These are phyloP conservation scores for Catharus minimus DNA, from an alignment of 2,113 vertebrate genomes.

Conservation along the genomic window DNA sequence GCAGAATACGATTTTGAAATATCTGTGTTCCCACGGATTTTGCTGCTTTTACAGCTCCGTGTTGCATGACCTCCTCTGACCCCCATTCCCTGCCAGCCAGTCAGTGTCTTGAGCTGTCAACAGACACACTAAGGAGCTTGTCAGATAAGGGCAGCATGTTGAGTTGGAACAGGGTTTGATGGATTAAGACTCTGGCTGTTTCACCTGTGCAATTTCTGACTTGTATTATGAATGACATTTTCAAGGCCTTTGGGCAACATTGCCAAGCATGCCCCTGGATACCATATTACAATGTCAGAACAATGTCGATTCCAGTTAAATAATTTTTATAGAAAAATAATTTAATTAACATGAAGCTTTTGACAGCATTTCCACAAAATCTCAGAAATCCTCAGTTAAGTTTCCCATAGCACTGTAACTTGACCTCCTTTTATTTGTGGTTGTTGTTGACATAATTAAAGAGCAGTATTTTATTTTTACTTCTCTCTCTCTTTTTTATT, in stretches of 20 bases:
- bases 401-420: not conserved
- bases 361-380: not conserved
- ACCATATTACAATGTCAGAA: slow-evolving; percentile 51
- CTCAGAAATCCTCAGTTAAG: not conserved
- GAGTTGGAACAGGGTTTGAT: slow-evolving; percentile 24
- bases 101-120: slow-evolving; percentile 30
- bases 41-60: not conserved
- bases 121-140: slow-evolving; percentile 42
- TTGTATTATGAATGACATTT: slow-evolving; percentile 45
- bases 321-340: slow-evolving; percentile 16
- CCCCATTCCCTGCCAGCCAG: not conserved
- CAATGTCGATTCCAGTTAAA: slow-evolving; percentile 44
- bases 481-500: not conserved
- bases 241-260: slow-evolving; percentile 34
- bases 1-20: not conserved
- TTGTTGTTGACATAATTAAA: not conserved
- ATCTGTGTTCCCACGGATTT: not conserved
- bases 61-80: not conserved
- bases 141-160: slow-evolving; percentile 28
- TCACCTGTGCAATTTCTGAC: slow-evolving; percentile 41
- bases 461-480: not conserved
- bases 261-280: slow-evolving; percentile 15
- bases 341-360: slow-evolving; percentile 26
- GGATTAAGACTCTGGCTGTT: slow-evolving; percentile 40
- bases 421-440: not conserved